phyloP scores from a whole-genome alignment of 2,113 vertebrate species.

The Alligator mississippiensis region DNA sequence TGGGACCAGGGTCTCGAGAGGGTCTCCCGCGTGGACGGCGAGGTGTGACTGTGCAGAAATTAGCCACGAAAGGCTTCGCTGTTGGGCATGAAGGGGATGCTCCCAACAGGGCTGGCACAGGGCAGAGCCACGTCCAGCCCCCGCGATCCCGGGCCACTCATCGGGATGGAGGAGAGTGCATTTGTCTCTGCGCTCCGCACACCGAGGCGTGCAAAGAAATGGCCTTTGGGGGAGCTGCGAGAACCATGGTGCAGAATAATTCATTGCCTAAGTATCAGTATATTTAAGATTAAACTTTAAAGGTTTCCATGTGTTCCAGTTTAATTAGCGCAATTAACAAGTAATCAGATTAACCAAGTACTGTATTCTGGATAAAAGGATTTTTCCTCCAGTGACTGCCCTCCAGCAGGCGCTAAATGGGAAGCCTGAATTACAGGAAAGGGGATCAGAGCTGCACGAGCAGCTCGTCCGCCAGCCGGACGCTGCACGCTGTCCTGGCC shows the following conservation, averaged over 20 bases:
- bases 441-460: accelerated
- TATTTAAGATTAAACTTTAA: slow-evolving; percentile 25
- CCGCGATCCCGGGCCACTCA: neutral
- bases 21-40: neutral
- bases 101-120: accelerated
- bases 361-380: slow-evolving; percentile 33
- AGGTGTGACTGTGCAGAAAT: accelerated
- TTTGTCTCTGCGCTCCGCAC: neutral
- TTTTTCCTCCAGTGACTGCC: slow-evolving; percentile 38
- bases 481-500: accelerated
- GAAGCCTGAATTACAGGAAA: neutral
- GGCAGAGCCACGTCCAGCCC: neutral
- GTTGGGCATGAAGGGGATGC: accelerated
- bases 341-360: slow-evolving; percentile 45
- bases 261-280: slow-evolving; percentile 29
- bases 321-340: slow-evolving; percentile 44
- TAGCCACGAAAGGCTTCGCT: neutral
- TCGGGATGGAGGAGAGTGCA: neutral
- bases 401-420: neutral
- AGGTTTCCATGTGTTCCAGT: neutral
- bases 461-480: neutral
- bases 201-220: neutral
- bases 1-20: neutral
- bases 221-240: neutral
- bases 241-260: neutral